Evolutionary conservation across 1,140 invertebrate species (phyloP), one percentile per base, ranked within the genome.

Genomic region (Diorhabda sublineata): DNA sequence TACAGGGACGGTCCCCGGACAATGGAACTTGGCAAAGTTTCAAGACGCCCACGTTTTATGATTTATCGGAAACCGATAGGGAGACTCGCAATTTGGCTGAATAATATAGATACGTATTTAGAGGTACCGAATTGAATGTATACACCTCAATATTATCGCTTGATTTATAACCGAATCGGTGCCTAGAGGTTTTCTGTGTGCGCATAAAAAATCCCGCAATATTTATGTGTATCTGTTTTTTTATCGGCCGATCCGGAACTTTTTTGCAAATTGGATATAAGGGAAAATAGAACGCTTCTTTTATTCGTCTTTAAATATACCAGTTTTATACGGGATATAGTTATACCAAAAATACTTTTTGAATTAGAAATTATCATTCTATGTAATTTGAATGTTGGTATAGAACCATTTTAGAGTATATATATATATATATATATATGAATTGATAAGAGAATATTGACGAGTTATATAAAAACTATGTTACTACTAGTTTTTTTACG

Each of bases 21-120:
- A 78, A 78, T 76, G 74, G 72, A 69, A 78, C 71, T 77, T 78
- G 76, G 76, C 76, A 77, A 69, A 75, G 75, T 71, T 78, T 78
- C 76, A 78, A 78, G 76, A 78, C 75, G 74, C 72, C 73, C 74
- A 71, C 68, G 71, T 58, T 70, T 67, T 69, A 71, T 78, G 76
- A 78, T 78, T 75, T 78, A 78, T 72, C 56, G 64, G 64, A 62
- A 61, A 59, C 66, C 69, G 74, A 75, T 75, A 77, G 73, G 64
- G 71, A 42, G 56, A 26, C 58, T 69, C 66, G 68, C 71, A 75
- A 71, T 74, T 75, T 71, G 69, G 74, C 72, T 74, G 71, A 73
- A 74, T 26, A 26, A 26, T 75, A 72, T 71, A 73, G 73, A 74
- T 74, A 74, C 64, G 74, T 72, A 74, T 73, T 75, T 73, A 72